Evolutionary conservation across 1,140 invertebrate species (phyloP).

Genomic region (Pogonomyrmex barbatus): DNA sequence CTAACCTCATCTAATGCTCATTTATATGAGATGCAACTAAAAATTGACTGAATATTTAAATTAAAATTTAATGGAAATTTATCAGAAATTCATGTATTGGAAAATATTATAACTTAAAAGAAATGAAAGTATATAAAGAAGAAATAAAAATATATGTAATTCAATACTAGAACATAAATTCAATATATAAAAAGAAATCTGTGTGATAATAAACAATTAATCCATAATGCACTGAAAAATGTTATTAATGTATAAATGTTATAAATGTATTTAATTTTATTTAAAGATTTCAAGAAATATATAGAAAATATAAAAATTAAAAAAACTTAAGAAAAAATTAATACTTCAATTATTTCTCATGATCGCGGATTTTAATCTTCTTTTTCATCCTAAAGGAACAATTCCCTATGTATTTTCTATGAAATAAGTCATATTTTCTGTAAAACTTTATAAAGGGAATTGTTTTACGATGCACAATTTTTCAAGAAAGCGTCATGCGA

Average conservation of each 20-base stretch:
- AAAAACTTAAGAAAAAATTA: background rate
- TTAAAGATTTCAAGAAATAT: background rate
- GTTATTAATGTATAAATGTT: too few relatives aligned
- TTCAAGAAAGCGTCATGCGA: background rate
- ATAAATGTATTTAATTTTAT: background rate
- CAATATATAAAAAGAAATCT: background rate
- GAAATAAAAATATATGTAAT: background rate
- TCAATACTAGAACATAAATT: too few relatives aligned
- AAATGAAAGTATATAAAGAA: background rate
- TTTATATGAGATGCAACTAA: background rate
- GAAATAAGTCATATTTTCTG: background rate
- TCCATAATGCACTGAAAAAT: background rate
- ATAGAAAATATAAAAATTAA: background rate
- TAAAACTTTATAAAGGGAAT: background rate
- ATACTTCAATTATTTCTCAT: background rate
- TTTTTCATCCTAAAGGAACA: background rate
- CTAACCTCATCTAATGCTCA: background rate
- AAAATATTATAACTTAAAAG: background rate
- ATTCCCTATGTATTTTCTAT: background rate
- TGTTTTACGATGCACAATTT: background rate
- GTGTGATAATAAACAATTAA: background rate
- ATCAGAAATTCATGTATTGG: background rate
- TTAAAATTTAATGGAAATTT: constrained; percentile 5
- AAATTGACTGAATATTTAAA: constrained; percentile 8
- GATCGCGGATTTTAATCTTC: background rate